phyloP scores from a whole-genome alignment of 1,140 invertebrate genomes.

The Semibalanus balanoides region DNA sequence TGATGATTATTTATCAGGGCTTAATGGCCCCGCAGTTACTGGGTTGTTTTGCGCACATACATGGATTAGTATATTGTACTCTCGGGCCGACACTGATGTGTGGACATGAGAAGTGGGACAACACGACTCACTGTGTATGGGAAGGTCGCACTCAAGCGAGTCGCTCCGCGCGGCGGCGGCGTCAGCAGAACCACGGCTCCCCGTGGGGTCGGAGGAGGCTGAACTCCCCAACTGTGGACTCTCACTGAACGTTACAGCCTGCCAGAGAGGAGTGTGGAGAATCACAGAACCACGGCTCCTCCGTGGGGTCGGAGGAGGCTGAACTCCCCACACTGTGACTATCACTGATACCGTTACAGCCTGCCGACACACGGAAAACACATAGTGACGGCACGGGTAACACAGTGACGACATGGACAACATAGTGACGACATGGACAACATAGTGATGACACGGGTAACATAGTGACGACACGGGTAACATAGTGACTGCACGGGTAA shows the following conservation, averaged over 20 bases:
- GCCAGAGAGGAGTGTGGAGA: too few relatives aligned
- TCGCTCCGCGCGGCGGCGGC: constrained; percentile 55
- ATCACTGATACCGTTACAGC: constrained; percentile 91
- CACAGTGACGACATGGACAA: too few relatives aligned
- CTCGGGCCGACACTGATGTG: too few relatives aligned
- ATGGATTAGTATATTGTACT: too few relatives aligned
- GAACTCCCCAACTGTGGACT: constrained; percentile 76
- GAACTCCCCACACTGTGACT: constrained; percentile 76
- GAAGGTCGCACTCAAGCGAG: constrained; percentile 76
- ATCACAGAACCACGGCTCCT: constrained; percentile 98
- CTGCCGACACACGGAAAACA: constrained; percentile 33
- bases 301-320: constrained; percentile 71
- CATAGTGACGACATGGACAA: too few relatives aligned
- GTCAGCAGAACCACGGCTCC: constrained; percentile 99
- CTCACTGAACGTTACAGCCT: constrained; percentile 91
- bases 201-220: constrained; percentile 71
- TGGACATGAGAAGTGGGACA: not conserved
- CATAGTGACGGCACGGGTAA: too few relatives aligned
- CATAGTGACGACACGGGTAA: too few relatives aligned
- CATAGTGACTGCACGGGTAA: too few relatives aligned
- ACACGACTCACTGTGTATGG: constrained; percentile 43
- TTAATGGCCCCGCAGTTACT: too few relatives aligned
- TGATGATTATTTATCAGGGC: too few relatives aligned
- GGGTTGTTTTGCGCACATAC: too few relatives aligned
- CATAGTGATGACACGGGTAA: too few relatives aligned